Evolutionary conservation across 2,113 vertebrate genomes (phyloP), one percentile per base, ranked within the genome.

Genomic region (Galemys pyrenaicus): DNA sequence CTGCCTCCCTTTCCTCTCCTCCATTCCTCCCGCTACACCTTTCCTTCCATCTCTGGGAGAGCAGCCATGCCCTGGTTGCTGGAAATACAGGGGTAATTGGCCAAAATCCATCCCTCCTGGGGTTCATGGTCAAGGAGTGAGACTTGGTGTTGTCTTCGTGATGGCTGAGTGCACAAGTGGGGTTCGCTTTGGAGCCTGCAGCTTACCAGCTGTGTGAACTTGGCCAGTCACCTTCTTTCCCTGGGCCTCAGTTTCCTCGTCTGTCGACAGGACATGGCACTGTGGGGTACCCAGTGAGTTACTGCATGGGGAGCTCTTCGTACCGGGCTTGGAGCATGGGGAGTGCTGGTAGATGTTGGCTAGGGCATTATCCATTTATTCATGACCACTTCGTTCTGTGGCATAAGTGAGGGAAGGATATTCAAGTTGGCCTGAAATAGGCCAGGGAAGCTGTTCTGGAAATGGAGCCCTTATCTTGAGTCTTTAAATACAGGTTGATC

Each of bases 361-460:
- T 13, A 12, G 35, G 39, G 8, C n/a, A n/a, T n/a, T n/a, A n/a
- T n/a, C 71, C n/a, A 22, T 44, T n/a, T 8, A 19, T n/a, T 28
- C 1, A 4, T 16, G 80, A 35, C 28, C 16, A 1, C 32, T 60
- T 39, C 11, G 46, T 24, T 24, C 20, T 51, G 17, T 64, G 67
- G 51, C 26, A 4, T 32, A 32, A 60, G 58, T 10, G 12, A 58
- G 80, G 65, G 35, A 44, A 64, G 30, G 16, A 12, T 22, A n/a
- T 11, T 35, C 49, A 20, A 35, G 28, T 32, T 78, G 39, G 22
- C 32, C 28, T 74, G 1, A n/a, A 30, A 58, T 62, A 54, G 87
- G 58, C 44, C 78, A 65, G 73, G 37, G 49, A 62, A 41, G n/a
- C 4, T 75, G 49, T 91, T 26, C 54, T 46, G 56, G 94, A 74